phyloP scores from a whole-genome alignment of 1,140 invertebrate species.

The Pollicipes pollicipes region DNA sequence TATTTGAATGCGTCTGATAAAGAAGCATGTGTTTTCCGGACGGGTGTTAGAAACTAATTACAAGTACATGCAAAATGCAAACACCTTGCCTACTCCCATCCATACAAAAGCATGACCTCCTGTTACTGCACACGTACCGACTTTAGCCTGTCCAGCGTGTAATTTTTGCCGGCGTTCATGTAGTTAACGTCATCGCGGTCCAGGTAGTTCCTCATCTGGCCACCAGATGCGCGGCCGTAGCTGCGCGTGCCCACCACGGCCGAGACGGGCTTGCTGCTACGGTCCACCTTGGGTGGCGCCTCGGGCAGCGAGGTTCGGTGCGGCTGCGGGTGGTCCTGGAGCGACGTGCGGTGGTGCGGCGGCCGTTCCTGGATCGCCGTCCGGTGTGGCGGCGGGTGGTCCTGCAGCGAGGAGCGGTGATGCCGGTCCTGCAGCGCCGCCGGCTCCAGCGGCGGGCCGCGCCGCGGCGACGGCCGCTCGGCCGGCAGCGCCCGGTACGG shows the following conservation, averaged over 20 bases:
- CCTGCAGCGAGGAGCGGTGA: not conserved
- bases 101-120: too few species aligned
- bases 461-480: too few species aligned
- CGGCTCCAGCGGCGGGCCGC: not conserved
- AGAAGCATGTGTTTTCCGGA: too few species aligned
- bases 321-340: slow-evolving; percentile 1
- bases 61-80: too few species aligned
- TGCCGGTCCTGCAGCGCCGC: not conserved
- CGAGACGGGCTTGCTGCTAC: slow-evolving; percentile 44
- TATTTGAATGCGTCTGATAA: too few species aligned
- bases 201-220: not conserved
- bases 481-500: too few species aligned
- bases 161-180: not conserved
- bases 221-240: not conserved
- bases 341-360: not conserved
- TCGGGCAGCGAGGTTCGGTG: slow-evolving; percentile 42
- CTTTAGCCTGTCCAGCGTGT: not conserved
- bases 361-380: not conserved
- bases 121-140: not conserved
- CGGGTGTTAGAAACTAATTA: too few species aligned
- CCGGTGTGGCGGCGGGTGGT: not conserved
- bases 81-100: too few species aligned
- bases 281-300: slow-evolving; percentile 61
- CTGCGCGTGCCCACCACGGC: not conserved
- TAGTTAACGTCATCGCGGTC: not conserved